Percentiles rank a stretch among this genome's conserved stretches.
Conservation (phyloP, 2,888 invertebrate genomes). For the Ochropleura leucogaster region DNA sequence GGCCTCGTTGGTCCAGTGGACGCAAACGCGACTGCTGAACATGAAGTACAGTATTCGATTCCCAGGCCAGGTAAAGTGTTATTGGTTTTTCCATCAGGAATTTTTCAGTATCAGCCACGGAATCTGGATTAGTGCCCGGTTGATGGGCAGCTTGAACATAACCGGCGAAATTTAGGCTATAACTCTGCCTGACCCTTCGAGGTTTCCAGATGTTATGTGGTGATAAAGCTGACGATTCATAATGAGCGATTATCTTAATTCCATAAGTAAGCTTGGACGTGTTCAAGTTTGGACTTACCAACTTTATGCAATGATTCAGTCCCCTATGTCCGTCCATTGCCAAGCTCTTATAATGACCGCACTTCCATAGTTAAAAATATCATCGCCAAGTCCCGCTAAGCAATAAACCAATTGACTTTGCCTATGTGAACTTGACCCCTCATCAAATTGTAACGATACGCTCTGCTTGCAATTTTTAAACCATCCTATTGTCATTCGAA, state of each 20-base stretch:
- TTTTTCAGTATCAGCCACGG: no score
- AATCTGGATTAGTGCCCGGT: no score
- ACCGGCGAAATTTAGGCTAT: no score
- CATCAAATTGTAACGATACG: constrained; percentile 74
- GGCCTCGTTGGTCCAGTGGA: no score
- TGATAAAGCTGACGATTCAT: neutral
- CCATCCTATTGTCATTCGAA: constrained; percentile 54
- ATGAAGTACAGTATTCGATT: no score
- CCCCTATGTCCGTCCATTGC: constrained; percentile 1
- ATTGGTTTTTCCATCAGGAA: no score
- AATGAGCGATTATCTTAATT: neutral
- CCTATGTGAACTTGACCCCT: constrained; percentile 83
- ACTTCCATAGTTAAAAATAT: constrained; percentile 66
- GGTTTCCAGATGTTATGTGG: no score
- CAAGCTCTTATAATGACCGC: constrained; percentile 29
- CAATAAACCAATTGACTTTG: constrained; percentile 78
- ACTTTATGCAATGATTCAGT: neutral
- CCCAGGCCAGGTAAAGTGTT: no score
- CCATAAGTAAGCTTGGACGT: neutral
- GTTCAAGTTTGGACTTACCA: neutral
- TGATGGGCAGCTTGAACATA: no score
- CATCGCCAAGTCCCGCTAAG: constrained; percentile 68
- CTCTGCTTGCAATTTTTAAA: constrained; percentile 70
- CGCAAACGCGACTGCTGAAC: no score
- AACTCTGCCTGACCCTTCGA: no score